phyloP scores from a whole-genome alignment of 2,113 vertebrate genomes.

The Coptodon rendalli region DNA sequence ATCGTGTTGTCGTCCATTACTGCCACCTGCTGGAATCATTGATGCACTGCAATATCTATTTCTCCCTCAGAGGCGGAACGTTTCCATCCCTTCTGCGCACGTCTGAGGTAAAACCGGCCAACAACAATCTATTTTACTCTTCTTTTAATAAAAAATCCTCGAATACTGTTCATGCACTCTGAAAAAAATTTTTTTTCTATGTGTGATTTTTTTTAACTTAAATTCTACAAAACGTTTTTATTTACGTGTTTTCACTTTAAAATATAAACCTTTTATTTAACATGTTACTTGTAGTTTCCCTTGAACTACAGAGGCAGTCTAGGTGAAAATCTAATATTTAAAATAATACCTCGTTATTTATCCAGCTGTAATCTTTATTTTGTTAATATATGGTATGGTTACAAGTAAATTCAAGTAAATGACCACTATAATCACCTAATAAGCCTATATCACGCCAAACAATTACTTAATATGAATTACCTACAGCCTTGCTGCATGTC shows the following conservation, averaged over 20 bases:
- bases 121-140: background rate
- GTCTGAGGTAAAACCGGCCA: background rate
- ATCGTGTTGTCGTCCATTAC: fast-evolving
- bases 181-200: fast-evolving
- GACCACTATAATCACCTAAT: background rate
- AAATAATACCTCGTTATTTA: background rate
- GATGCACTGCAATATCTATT: fast-evolving
- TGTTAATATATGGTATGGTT: fast-evolving
- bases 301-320: fast-evolving
- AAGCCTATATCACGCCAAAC: fast-evolving
- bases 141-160: background rate
- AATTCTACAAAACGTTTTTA: fast-evolving
- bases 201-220: fast-evolving
- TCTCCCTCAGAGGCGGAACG: fast-evolving
- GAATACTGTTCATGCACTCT: background rate
- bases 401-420: background rate
- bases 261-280: background rate
- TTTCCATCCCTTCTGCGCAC: fast-evolving
- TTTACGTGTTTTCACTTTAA: fast-evolving
- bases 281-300: fast-evolving
- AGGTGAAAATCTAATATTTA: fast-evolving
- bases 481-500: fast-evolving
- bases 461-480: background rate
- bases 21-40: background rate
- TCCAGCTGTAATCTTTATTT: background rate